Base-by-base conservation (phyloP, 2,113 vertebrate species). In the Ploceus nigricollis region DNA sequence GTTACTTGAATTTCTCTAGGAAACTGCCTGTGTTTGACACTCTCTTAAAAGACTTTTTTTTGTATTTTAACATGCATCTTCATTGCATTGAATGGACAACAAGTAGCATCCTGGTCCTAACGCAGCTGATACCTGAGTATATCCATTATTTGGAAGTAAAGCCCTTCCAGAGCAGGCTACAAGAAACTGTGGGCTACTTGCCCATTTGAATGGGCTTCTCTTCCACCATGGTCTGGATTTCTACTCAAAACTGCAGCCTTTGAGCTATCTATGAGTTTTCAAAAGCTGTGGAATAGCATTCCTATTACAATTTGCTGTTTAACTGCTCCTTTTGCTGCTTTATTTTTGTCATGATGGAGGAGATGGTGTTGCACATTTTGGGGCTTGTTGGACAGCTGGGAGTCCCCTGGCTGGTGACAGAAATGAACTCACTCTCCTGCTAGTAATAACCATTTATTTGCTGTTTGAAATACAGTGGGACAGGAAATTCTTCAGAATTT, bases 61-160 rank as follows among this genome's bases (percentile, higher is more conserved):
- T 6, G 7, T 25, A 6, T 57, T 65, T 58, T 44, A 17, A 8
- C 7, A 0, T 73, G 37, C 2, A 0, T 39, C 15, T 31, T 44
- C 13, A 17, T 53, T 1, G 11, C 47, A 65, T 30, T 44, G 69
- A 57, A 19, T 14, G 37, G 47, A 8, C 11, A 22, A 20, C 25
- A 71, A 35, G 31, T 10, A 25, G 9, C 15, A 31, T 50, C 44
- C 16, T 50, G 24, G 16, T 33, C 57, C 53, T 51, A 8, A 6
- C 0, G 1, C 33, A 68, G 47, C 57, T 28, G 58, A 5, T 21
- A 8, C 20, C 37, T 18, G n/a, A 40, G 15, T 9, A 5, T 11
- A 12, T 19, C 30, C 1, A 30, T 40, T 73, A 5, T 60, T 70
- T 57, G 31, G n/a, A 89, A 90, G 56, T 33, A 33, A 39, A 78